Base-by-base conservation (phyloP, 2,888 invertebrate genomes). In the Watsonalla binaria region DNA sequence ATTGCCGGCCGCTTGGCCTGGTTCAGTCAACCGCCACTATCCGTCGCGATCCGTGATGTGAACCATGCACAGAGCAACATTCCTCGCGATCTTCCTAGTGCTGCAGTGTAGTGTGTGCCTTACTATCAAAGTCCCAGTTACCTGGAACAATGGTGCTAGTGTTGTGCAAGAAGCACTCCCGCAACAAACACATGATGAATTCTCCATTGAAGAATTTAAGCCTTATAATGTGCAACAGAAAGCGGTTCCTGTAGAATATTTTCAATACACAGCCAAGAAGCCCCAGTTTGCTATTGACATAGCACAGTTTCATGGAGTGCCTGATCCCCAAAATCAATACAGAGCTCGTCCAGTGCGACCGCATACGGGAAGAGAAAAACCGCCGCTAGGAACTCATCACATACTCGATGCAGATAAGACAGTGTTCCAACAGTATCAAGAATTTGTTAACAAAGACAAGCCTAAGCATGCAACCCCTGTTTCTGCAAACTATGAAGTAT, bases 1-100 rank as follows among this genome's bases (percentile, higher is more conserved):
- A 77, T 82, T 72, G 74, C 60, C 70, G 63, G 65, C 66, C 77
- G 72, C 67, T 69, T 76, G 80, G 73, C 75, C 80, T 72, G 81
- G 82, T 84, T 86, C 85, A 91, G 91, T 91, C 80, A 74, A 76
- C 78, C 79, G 76, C 71, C 70, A 78, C 68, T 66, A 66, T 70
- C 62, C 70, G 76, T 68, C 81, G 80, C 80, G 81, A 49, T 76
- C 66, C 85, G 89, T 85, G 80, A 90, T 90, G 90, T 86, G 73
- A 84, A 84, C 82, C 78, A 86, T 86, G 86, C 76, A 76, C 73
- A 77, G 75, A 68, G 66, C 66, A 68, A 72, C 72, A 76, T 74
- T 74, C 54, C 58, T 78, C 65, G 66, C 67, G 52, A 63, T 76
- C 55, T 61, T 84, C 54, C 58, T 80, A 68, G 75, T 84, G 71